Conservation (phyloP, 2,888 invertebrate genomes). For the Drosophila sordidula region DNA sequence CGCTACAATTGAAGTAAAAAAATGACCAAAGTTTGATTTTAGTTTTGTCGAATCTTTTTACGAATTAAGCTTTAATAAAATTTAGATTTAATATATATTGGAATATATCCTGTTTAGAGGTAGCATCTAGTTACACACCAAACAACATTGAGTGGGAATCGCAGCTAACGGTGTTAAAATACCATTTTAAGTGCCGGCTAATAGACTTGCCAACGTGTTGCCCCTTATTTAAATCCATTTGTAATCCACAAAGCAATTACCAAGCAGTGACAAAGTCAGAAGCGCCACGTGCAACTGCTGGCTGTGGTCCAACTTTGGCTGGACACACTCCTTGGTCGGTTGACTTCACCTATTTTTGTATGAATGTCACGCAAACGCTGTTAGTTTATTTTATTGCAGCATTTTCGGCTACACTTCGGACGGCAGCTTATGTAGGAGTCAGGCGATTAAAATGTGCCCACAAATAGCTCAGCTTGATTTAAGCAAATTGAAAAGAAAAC, state of each 20-base stretch:
- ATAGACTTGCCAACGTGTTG: conserved; percentile 10
- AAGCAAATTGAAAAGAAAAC: conserved; percentile 58
- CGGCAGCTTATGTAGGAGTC: conserved; percentile 4
- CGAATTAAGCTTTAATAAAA: background rate
- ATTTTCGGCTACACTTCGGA: conserved; percentile 31
- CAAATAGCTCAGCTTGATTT: conserved; percentile 39
- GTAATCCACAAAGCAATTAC: conserved; percentile 30
- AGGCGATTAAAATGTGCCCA: conserved; percentile 24
- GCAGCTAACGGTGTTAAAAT: background rate
- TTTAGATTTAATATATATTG: background rate
- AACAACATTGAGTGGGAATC: background rate
- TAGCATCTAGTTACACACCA: too few relatives aligned
- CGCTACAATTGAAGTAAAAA: background rate
- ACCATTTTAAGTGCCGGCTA: conserved; percentile 10
- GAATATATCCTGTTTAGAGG: too few relatives aligned
- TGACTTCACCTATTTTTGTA: conserved; percentile 23
- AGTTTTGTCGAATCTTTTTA: background rate
- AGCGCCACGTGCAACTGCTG: conserved; percentile 6
- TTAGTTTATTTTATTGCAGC: conserved; percentile 57
- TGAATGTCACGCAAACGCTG: conserved; percentile 68
- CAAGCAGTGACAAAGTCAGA: conserved; percentile 14
- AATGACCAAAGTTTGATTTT: conserved; percentile 16
- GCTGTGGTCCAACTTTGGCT: conserved; percentile 9
- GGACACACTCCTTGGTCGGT: background rate
- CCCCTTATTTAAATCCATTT: conserved; percentile 13